Evolutionary conservation across 2,113 vertebrate species (phyloP), one percentile per base, ranked within the genome.

Genomic region (Myxocyprinus asiaticus): DNA sequence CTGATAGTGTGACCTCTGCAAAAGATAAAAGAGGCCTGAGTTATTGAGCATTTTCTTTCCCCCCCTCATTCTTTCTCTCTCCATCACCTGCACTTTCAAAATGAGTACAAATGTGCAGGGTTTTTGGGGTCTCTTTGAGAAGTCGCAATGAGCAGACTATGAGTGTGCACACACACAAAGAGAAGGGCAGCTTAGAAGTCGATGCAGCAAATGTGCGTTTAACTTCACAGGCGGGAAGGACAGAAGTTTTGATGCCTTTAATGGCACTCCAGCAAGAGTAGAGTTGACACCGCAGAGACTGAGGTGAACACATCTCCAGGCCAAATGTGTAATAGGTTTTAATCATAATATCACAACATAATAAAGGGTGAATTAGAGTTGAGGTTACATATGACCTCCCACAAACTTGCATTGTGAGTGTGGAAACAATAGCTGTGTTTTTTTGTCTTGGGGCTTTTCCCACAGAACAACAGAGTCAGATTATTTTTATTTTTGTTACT

Each of bases 151-250:
- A 91, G 90, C 90, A 90, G 88, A 93, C 90, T n/a, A n/a, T 83
- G 88, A 88, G 56, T 44, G 45, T 75, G 83, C 85, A 89, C 87
- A 87, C 87, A 88, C 89, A n/a, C n/a, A n/a, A 90, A 91, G 89
- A 87, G 90, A 91, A 92, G 91, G 90, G 89, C 90, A 89, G 91
- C 91, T 93, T 91, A 90, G 90, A 92, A 88, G 88, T 88, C 80
- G 22, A 4, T n/a, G n/a, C 48, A 72, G 66, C 73, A 83, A 51
- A 73, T 67, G 44, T 63, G 68, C 48, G 51, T 76, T 76, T 66
- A 64, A 76, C 68, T 81, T 75, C 55, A 65, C 77, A 79, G 55
- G 66, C 81, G 9, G 68, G 33, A 53, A 43, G 68, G 68, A 70
- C 51, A 70, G 22, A 70, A 56, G 11, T 68, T 68, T n/a, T 50